A percentile compares a stretch with the other conserved stretches of the same genome.
phyloP scores from a whole-genome alignment of 1,140 invertebrate genomes.

The Leptestheria dahalacensis region DNA sequence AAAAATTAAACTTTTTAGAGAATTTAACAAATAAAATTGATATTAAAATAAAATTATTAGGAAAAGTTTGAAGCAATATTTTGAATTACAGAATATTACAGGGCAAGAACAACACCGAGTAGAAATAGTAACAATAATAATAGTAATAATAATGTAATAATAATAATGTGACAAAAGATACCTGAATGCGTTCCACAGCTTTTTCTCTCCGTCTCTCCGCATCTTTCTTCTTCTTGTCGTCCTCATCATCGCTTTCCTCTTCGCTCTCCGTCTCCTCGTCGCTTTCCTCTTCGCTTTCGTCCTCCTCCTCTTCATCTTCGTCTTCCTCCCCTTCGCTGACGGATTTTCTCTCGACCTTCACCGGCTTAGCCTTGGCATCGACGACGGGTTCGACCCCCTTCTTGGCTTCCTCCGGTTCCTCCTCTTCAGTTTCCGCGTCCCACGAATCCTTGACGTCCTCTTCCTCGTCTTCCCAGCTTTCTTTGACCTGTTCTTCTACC shows the following conservation, averaged over 20 bases:
- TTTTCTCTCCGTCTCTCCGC: conserved; percentile 48
- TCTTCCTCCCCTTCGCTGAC: conserved; percentile 14
- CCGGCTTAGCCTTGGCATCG: conserved; percentile 18
- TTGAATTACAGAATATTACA: conserved; percentile 8
- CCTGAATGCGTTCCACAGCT: conserved; percentile 47
- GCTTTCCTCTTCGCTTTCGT: conserved; percentile 36
- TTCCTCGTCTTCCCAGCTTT: conserved; percentile 19
- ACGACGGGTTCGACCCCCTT: not conserved
- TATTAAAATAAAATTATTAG: too few species aligned
- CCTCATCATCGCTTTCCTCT: conserved; percentile 29
- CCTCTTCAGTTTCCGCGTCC: conserved; percentile 20
- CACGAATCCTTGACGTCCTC: conserved; percentile 25
- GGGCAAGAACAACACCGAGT: conserved; percentile 11
- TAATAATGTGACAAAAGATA: too few species aligned
- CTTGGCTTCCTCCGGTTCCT: conserved; percentile 18
- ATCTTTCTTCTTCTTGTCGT: conserved; percentile 41
- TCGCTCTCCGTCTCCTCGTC: conserved; percentile 22
- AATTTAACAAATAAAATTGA: too few species aligned
- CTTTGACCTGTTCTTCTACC: conserved; percentile 18
- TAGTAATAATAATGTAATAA: conserved; percentile 5
- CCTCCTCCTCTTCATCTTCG: conserved; percentile 17
- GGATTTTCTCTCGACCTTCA: conserved; percentile 15
- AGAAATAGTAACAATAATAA: conserved; percentile 13
- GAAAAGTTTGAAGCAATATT: too few species aligned
- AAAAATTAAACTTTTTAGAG: too few species aligned